phyloP scores from a whole-genome alignment of 2,113 vertebrate genomes.

The Chitala chitala region DNA sequence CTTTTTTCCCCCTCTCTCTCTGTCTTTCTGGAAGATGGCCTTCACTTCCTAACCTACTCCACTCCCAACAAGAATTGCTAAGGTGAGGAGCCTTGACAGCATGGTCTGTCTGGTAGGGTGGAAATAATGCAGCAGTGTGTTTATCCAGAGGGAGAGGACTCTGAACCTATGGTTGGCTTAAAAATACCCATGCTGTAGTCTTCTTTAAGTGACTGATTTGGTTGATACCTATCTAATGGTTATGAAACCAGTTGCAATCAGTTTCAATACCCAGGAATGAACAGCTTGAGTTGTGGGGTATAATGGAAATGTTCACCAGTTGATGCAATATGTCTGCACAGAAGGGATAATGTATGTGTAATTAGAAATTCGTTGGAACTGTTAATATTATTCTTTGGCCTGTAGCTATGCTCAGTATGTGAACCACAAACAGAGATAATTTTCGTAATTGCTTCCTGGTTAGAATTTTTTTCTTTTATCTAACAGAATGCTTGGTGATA shows the following conservation, averaged over 20 bases:
- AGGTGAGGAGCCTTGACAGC: conserved; percentile 41
- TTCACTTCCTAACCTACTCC: conserved; percentile 58
- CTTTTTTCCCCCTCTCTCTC: conserved; percentile 51
- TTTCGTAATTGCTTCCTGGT: conserved; percentile 50
- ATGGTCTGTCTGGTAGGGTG: neutral
- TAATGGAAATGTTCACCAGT: neutral
- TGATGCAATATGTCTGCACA: neutral
- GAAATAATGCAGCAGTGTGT: too few species aligned
- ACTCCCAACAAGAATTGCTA: conserved; percentile 53
- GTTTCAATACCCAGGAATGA: neutral
- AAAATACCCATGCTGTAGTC: too few species aligned
- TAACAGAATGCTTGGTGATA: conserved; percentile 34
- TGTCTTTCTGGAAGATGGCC: conserved; percentile 64
- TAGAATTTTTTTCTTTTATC: conserved; percentile 41
- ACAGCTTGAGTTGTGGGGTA: neutral
- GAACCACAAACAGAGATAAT: conserved; percentile 24
- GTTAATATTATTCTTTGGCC: conserved; percentile 23
- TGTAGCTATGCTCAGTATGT: conserved; percentile 43
- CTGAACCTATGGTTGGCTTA: neutral
- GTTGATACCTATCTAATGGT: too few species aligned
- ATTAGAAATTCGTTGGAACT: conserved; percentile 7
- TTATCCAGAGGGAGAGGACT: neutral
- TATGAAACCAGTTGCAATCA: neutral
- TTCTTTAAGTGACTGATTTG: too few species aligned
- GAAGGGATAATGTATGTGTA: conserved; percentile 9